Evolutionary conservation across 2,888 invertebrate species (phyloP).

Genomic region (Volucella zonaria): DNA sequence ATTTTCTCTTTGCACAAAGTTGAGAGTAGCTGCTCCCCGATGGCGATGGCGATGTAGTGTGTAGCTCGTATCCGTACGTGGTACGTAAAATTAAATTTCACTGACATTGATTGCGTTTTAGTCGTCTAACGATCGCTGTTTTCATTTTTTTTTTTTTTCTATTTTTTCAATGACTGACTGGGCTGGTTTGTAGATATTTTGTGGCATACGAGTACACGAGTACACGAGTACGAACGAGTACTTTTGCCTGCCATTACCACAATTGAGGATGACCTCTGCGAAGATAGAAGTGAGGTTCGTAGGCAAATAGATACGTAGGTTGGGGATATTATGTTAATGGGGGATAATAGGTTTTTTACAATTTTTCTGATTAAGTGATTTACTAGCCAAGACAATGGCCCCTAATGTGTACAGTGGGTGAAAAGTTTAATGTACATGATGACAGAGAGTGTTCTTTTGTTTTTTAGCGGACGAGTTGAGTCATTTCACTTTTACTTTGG

Average conservation of each 20-base stretch:
- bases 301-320: conserved; percentile 1
- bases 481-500: too few relatives aligned
- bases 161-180: not conserved
- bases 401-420: conserved; percentile 5
- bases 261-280: conserved; percentile 32
- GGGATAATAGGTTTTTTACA: conserved; percentile 41
- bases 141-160: conserved; percentile 26
- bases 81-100: conserved; percentile 73
- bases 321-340: conserved; percentile 51
- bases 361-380: conserved; percentile 48
- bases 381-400: not conserved
- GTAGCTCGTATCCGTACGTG: conserved; percentile 30
- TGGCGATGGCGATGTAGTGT: not conserved
- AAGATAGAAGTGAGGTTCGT: not conserved
- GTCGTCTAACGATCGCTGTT: conserved; percentile 43
- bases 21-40: conserved; percentile 16
- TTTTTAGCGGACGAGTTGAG: conserved; percentile 4
- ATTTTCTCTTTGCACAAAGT: conserved; percentile 53
- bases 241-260: conserved; percentile 11
- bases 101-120: conserved; percentile 71
- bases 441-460: conserved; percentile 26
- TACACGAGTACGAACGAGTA: too few relatives aligned
- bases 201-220: too few relatives aligned
- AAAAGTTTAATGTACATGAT: conserved; percentile 6
- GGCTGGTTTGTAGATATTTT: too few relatives aligned